Percentiles rank a stretch among this genome's conserved stretches.
These are phyloP conservation scores for Craseonycteris thonglongyai DNA, from an alignment of 2,113 vertebrate genomes.

Conservation along the genomic window DNA sequence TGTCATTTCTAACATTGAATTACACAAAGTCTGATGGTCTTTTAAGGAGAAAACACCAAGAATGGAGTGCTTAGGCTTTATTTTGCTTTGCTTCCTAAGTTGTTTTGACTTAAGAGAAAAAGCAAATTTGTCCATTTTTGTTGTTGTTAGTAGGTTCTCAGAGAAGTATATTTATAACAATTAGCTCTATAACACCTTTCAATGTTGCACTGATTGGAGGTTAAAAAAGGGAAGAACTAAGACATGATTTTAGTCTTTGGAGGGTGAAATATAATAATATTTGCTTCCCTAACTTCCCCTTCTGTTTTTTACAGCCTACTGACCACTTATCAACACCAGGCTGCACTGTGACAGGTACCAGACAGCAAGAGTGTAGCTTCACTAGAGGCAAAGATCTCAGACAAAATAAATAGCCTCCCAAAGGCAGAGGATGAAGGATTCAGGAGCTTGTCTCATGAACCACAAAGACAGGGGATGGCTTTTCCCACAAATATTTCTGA, in stretches of 20 bases:
- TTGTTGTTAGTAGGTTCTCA: neutral
- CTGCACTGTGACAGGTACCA: accelerated
- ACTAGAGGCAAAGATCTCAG: neutral
- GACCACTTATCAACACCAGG: accelerated
- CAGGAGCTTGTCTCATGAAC: neutral
- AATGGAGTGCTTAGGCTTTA: neutral
- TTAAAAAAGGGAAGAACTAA: neutral
- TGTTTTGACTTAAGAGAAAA: neutral
- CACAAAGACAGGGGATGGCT: neutral
- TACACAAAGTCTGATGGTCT: neutral
- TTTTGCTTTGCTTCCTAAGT: neutral
- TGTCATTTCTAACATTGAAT: neutral
- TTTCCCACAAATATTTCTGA: neutral
- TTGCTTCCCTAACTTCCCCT: neutral
- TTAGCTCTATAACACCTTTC: neutral
- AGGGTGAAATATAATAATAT: neutral
- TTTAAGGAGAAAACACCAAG: neutral
- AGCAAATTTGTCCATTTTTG: neutral
- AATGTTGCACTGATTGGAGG: neutral
- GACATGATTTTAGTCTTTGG: neutral
- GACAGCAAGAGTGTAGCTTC: neutral
- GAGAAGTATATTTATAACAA: neutral
- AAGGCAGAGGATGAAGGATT: neutral
- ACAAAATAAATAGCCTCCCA: neutral
- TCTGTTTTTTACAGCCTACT: neutral